Conservation (phyloP, 2,888 invertebrate species). For the Patella pellucida region DNA sequence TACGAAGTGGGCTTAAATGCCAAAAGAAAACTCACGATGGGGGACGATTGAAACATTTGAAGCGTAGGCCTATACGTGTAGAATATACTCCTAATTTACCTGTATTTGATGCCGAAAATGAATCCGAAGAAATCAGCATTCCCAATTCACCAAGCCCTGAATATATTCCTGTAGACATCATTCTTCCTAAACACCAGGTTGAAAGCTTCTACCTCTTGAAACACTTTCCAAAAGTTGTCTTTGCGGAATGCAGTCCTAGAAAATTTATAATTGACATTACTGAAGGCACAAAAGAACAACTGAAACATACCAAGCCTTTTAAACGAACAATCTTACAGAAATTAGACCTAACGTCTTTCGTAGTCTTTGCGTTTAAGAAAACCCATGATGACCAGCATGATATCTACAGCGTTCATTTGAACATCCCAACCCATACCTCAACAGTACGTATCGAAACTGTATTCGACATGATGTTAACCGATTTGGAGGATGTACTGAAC, state of each 20-base stretch:
- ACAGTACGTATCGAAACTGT: constrained; percentile 13
- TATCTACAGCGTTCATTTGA: constrained; percentile 28
- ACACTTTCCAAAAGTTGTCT: background rate
- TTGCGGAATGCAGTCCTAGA: constrained; percentile 43
- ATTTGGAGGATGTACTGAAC: background rate
- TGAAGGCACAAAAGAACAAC: constrained; percentile 19
- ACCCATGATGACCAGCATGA: constrained; percentile 27
- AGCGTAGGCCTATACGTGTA: too few species aligned
- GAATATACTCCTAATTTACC: too few species aligned
- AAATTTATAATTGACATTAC: constrained; percentile 50
- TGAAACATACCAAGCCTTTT: constrained; percentile 12
- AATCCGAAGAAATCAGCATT: too few species aligned
- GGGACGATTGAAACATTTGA: too few species aligned
- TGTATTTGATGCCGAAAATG: too few species aligned
- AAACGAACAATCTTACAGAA: background rate
- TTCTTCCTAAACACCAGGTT: background rate
- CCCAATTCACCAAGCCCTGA: too few species aligned
- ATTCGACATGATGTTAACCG: constrained; percentile 4
- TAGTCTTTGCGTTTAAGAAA: constrained; percentile 29
- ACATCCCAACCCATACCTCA: constrained; percentile 17
- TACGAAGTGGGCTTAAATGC: too few species aligned
- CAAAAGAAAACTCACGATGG: too few species aligned
- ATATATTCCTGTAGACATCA: background rate
- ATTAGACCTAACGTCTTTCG: constrained; percentile 22
- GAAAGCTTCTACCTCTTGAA: background rate